These are phyloP conservation scores for Pangasius krempfi DNA, from an alignment of 2,797 vertebrate genomes.

Conservation along the genomic window DNA sequence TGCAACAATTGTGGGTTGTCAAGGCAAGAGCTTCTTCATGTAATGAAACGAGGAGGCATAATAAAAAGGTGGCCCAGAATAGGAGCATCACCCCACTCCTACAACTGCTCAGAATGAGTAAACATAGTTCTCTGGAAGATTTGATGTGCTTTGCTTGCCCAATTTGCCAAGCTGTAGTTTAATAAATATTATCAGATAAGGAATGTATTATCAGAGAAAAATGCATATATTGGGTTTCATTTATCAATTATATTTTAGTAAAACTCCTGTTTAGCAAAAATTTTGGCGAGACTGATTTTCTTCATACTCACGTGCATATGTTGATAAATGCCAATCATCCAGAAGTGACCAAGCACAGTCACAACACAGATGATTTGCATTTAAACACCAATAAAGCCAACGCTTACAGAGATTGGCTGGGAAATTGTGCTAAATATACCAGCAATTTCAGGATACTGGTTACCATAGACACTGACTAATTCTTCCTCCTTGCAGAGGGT, in stretches of 20 bases:
- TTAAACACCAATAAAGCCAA: background rate
- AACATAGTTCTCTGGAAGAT: conserved; percentile 27
- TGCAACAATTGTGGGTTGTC: conserved; percentile 60
- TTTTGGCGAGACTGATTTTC: background rate
- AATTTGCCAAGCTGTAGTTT: background rate
- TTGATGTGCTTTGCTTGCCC: conserved; percentile 33
- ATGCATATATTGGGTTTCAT: background rate
- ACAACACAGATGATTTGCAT: background rate
- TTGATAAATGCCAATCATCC: background rate
- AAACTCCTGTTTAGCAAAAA: background rate
- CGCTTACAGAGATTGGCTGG: background rate
- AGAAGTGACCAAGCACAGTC: background rate
- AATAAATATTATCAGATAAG: background rate
- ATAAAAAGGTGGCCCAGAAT: conserved; percentile 46
- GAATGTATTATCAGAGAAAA: background rate
- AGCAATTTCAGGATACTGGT: background rate
- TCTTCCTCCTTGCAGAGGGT: background rate
- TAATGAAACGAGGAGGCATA: conserved; percentile 39
- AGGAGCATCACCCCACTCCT: conserved; percentile 29
- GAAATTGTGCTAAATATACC: conserved; percentile 1
- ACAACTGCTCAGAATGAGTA: conserved; percentile 15
- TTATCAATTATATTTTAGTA: background rate
- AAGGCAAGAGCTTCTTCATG: conserved; percentile 47
- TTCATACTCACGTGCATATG: background rate
- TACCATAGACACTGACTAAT: conserved; percentile 9